Conservation (phyloP, 1,140 invertebrate species). For the Portunus trituberculatus region DNA sequence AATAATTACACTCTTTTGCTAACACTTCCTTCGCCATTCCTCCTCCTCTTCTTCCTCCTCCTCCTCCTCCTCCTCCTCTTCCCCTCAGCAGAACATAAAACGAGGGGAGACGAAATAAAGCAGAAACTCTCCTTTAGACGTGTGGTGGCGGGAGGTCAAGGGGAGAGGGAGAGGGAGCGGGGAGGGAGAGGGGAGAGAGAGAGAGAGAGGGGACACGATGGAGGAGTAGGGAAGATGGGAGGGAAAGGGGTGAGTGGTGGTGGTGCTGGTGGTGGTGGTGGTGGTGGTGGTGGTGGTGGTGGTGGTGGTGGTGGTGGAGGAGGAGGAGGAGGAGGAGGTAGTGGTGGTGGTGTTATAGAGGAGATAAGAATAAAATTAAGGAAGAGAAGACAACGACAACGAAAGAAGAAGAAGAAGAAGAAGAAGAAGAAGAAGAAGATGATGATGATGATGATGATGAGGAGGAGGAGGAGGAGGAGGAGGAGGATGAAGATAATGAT, state of each 20-base stretch:
- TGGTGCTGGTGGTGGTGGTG: background rate
- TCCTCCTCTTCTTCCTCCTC: background rate
- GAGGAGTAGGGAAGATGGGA: background rate
- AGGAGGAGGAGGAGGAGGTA: too few relatives aligned
- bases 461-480: background rate
- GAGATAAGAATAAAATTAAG: background rate
- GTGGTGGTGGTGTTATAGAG: background rate
- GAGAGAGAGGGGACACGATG: background rate
- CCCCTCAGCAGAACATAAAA: background rate
- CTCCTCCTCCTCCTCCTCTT: background rate
- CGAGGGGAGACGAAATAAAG: slow-evolving; percentile 12
- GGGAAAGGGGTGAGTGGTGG: background rate
- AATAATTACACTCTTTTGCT: background rate
- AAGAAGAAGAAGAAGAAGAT: background rate
- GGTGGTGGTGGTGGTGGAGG: background rate
- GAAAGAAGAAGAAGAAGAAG: background rate
- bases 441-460: background rate
- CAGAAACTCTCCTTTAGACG: background rate
- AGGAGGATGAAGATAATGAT: background rate
- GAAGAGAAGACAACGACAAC: background rate
- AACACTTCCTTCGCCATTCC: background rate
- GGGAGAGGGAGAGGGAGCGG: background rate
- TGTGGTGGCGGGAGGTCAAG: background rate
- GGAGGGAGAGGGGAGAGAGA: background rate
- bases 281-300: background rate